Evolutionary conservation across 2,888 invertebrate species (phyloP).

Genomic region (Sinodicranocentrus sp.): DNA sequence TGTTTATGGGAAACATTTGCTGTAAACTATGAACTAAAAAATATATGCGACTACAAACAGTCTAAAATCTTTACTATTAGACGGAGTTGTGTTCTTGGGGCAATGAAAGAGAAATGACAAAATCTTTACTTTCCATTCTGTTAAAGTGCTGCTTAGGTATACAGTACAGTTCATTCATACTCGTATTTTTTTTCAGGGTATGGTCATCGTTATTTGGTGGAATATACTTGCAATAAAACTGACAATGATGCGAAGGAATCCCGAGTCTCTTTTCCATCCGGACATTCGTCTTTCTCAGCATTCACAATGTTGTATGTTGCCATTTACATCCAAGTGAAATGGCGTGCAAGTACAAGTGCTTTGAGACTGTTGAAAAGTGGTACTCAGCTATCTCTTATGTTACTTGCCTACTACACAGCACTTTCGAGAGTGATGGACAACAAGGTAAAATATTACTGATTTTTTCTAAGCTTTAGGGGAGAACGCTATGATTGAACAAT

Average conservation of each 20-base stretch:
- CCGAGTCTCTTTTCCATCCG: constrained; percentile 92
- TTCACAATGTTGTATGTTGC: constrained; percentile 76
- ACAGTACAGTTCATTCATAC: no score
- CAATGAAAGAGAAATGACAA: no score
- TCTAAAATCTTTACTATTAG: no score
- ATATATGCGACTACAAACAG: no score
- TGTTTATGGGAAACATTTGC: background rate
- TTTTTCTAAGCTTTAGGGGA: no score
- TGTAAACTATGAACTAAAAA: no score
- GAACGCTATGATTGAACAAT: no score
- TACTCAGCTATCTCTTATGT: constrained; percentile 89
- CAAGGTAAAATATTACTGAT: constrained; percentile 81
- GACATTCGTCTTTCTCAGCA: constrained; percentile 93
- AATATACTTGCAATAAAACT: constrained; percentile 77
- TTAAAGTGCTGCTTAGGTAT: no score
- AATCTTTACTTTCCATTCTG: no score
- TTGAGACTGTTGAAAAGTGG: constrained; percentile 90
- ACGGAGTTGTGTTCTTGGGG: no score
- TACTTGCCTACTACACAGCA: constrained; percentile 91
- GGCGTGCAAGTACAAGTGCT: constrained; percentile 81
- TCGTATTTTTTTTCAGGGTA: constrained; percentile 68
- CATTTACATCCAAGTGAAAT: constrained; percentile 75
- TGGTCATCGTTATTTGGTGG: constrained; percentile 75
- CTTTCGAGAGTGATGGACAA: constrained; percentile 95
- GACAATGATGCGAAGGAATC: constrained; percentile 73